These are phyloP conservation scores for Callocephalon fimbriatum DNA, from an alignment of 2,113 vertebrate genomes.

Conservation along the genomic window DNA sequence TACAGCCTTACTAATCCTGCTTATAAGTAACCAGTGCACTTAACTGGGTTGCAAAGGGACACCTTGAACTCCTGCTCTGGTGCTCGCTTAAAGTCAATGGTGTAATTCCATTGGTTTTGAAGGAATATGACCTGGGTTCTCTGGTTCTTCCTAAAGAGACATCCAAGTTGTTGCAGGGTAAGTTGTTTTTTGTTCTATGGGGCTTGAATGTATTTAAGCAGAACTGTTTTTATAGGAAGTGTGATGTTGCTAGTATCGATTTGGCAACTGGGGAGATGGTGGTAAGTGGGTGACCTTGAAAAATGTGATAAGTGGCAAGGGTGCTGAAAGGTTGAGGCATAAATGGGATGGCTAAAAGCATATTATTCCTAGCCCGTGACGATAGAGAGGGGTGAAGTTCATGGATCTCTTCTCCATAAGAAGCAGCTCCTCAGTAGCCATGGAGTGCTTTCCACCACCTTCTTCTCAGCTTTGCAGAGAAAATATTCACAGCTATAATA, in stretches of 20 bases:
- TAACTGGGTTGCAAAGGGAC: background rate
- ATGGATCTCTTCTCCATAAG: background rate
- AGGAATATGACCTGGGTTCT: background rate
- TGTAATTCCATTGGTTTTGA: background rate
- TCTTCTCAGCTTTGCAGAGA: background rate
- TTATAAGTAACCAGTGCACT: background rate
- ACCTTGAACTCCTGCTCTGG: background rate
- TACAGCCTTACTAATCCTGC: background rate
- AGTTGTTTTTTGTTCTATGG: background rate
- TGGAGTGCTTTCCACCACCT: background rate
- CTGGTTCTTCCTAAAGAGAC: background rate
- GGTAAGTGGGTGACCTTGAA: constrained; percentile 74
- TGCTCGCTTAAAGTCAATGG: background rate
- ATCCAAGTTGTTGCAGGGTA: background rate
- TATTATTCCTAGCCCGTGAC: constrained; percentile 12
- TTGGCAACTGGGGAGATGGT: constrained; percentile 56
- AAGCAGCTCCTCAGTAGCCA: constrained; percentile 6
- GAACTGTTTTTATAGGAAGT: constrained; percentile 54
- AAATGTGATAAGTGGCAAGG: constrained; percentile 77
- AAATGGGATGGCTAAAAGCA: constrained; percentile 71
- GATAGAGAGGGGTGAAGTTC: constrained; percentile 12
- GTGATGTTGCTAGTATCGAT: constrained; percentile 67
- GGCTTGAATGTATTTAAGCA: background rate
- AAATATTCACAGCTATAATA: background rate
- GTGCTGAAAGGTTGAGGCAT: constrained; percentile 74